Base-by-base conservation (phyloP, 2,888 invertebrate genomes). In the Salticus scenicus region DNA sequence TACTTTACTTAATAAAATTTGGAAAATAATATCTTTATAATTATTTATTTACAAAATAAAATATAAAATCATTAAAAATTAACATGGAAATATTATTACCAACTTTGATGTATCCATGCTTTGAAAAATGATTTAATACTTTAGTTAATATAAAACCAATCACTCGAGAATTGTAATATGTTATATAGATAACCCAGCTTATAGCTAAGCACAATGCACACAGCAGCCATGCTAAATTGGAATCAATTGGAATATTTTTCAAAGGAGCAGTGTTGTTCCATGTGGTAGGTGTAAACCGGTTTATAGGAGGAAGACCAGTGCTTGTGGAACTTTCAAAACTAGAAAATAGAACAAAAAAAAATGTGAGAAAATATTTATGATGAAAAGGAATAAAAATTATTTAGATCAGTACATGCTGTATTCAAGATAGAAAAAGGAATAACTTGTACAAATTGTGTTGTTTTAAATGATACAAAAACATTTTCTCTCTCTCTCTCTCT, bases 91-190 rank as follows among this genome's bases (percentile, higher is more conserved):
- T 17, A 37, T 24, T 84, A 90, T 89, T 88, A 91, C 92, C 92
- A 91, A 98, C 95, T 93, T 96, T 95, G 89, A 98, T 94, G 91
- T 96, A 96, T 87, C 97, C 97, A 91, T 95, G 94, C 91, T 94
- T 94, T 90, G 96, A 94, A 92, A 98, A 95, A 90, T 94, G 94
- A 92, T 98, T 98, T 76, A 96, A 93, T 79, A 97, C 93, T 91
- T 96, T 95, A 10, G 98, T 98, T 77, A 98, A 93, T 90, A 98
- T 94, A 90, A 96, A 95, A 33, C 98, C 98, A 89, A 97, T 93
- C 2, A 98, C 94, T 87, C 98, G 94, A 76, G 97, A 97, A 92
- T 98, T 98, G 92, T 98, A 98, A 92, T 97, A 98, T 0, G 96
- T 95, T 90, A 97, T 95, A 92, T 98, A 98, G 89, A 97, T 95